Base-by-base conservation (phyloP, 2,888 invertebrate species). In the Eudasyphora cyanicolor region DNA sequence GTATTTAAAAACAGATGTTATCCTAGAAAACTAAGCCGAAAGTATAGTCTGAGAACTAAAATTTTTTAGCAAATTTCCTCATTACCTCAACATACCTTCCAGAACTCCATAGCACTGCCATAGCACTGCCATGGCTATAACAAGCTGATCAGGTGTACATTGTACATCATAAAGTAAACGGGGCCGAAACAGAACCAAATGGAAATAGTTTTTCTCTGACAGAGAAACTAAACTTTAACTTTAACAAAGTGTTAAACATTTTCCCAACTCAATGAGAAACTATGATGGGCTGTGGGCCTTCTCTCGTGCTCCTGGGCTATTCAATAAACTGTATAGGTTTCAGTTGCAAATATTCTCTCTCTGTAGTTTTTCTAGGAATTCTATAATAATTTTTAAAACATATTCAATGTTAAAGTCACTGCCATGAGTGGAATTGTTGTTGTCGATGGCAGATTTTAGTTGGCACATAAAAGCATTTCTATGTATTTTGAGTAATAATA, bases 141-240 rank as follows among this genome's bases (percentile, higher is more conserved):
- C 57, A 57, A 27, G 45, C 45, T 69, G 60, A 75, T 74, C 79
- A 69, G 79, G 75, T 79, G 79, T 49, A 51, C 71, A 51, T 14
- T 57, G 24, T 10, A 21, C 17, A 17, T 42, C 67, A 67, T 67
- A 67, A 24, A 42, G 19, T 6, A 57, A 27, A 19, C 21, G 21
- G 8, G 14, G 14, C 21, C 27, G 5, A 2, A 57, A 49, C 49
- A 49, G 49, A 19, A 19, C 21, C n/a, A 67, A 67, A 67, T 67
- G 38, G 67, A 67, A 67, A 67, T 67, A 67, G 67, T 67, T 67
- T 67, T 67, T 14, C n/a, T 45, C 45, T 2, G 2, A n/a, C 19
- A 1, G 14, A 57, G 27, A 24, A 57, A 27, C 57, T 57, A 57
- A 57, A 54, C 32, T 6, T 6, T 2, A 45, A 57, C 10, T 57